These are phyloP conservation scores for Sminthurinus aureus DNA, from an alignment of 2,888 invertebrate genomes.

Conservation along the genomic window DNA sequence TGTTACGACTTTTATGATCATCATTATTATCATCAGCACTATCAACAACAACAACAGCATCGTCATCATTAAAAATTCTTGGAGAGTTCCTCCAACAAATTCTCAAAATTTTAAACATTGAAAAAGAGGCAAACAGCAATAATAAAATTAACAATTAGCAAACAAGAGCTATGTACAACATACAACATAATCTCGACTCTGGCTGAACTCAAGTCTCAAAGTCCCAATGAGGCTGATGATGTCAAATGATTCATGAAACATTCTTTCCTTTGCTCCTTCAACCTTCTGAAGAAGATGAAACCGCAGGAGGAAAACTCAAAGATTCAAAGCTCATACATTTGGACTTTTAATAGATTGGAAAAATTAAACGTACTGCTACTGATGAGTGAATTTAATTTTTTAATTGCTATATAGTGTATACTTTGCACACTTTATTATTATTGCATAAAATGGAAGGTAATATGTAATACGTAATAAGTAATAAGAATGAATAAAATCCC, in stretches of 20 bases:
- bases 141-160: no score
- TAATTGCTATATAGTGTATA: no score
- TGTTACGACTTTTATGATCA: no score
- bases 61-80: not conserved
- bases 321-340: no score
- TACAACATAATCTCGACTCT: no score
- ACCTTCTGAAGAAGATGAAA: not conserved
- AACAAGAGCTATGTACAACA: no score
- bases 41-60: not conserved
- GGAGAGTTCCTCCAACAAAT: not conserved
- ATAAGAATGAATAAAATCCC: slow-evolving; percentile 17
- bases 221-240: no score
- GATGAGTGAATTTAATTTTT: not conserved
- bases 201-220: no score
- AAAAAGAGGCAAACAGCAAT: not conserved
- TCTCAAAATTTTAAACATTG: not conserved
- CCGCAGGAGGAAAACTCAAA: no score
- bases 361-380: not conserved
- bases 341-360: not conserved
- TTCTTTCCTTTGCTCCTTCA: no score
- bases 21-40: no score
- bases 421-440: not conserved
- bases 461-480: not conserved
- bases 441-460: not conserved
- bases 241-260: no score